These are phyloP conservation scores for Clinocottus analis DNA, from an alignment of 2,113 vertebrate genomes.

Conservation along the genomic window DNA sequence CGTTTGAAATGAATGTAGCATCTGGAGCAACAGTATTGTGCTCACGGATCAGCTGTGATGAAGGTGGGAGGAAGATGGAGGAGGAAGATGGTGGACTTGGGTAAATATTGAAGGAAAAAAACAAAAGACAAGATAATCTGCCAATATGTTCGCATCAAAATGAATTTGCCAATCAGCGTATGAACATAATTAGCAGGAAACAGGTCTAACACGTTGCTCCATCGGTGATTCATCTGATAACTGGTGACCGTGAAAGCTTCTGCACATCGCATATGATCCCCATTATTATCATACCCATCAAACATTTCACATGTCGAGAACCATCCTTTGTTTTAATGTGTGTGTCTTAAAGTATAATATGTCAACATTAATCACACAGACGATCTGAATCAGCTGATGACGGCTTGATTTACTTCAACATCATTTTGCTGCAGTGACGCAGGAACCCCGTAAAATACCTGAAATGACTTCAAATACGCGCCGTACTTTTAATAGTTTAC, in stretches of 20 bases:
- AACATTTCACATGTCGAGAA: background rate
- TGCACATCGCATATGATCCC: background rate
- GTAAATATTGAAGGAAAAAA: background rate
- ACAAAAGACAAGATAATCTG: background rate
- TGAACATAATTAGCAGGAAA: background rate
- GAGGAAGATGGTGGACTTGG: background rate
- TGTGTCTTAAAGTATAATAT: background rate
- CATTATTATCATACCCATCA: background rate
- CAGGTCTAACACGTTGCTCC: background rate
- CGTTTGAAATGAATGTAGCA: background rate
- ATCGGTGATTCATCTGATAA: background rate
- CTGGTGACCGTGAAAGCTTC: background rate
- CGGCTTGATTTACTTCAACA: background rate
- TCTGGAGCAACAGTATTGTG: too few species aligned
- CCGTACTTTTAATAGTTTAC: conserved; percentile 9
- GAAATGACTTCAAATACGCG: background rate
- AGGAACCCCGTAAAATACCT: background rate
- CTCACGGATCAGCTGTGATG: background rate
- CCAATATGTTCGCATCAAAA: background rate
- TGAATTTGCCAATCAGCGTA: background rate
- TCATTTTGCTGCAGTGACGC: too few species aligned
- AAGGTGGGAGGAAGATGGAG: background rate
- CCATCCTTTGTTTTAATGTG: background rate
- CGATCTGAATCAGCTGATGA: background rate
- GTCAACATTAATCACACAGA: background rate